Base-by-base conservation (phyloP, 2,888 invertebrate species). In the Pharmacophagus antenor region DNA sequence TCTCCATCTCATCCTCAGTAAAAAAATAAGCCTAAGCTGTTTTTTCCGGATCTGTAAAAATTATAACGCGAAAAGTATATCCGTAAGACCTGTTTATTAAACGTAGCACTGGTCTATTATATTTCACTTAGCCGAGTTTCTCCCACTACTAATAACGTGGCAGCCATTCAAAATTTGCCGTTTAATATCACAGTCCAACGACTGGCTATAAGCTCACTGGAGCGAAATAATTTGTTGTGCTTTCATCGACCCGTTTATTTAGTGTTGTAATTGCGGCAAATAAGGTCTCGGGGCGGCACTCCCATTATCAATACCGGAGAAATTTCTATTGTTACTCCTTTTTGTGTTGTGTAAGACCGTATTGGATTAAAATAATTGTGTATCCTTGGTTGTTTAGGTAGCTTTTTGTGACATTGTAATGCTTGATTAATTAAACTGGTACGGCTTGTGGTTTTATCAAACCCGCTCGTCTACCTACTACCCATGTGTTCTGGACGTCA, bases 241-340 rank as follows among this genome's bases (percentile, higher is more conserved):
- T 59, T 59, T 49, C 58, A 53, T 58, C 53, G 58, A 58, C 58
- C 58, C 53, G 48, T 53, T 58, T 58, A 58, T 58, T 53, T 58
- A 53, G 58, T 54, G 53, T 53, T 54, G 52, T 58, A 58, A 58
- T 58, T 53, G 47, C 27, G 48, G 47, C 37, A 47, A 58, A 52
- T 47, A 47, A 37, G 58, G 52, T 58, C 58, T 58, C 52, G 23
- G 23, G 46, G 51, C 52, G 42, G 57, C 27, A 22, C 23, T 52
- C 23, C 31, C 37, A 52, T 52, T 47, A 58, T 25, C 52, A 52
- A 41, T 37, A 37, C 41, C 49, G 12, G 42, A 41, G n/a, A 37
- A 25, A 53, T 48, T 41, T 20, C 25, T 20, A 47, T 17, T 47
- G 37, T 52, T 46, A 37, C 37, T 37, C 6, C 37, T 37, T 17